Base-by-base conservation (phyloP, 2,888 invertebrate species). In the Athrips mouffetella region DNA sequence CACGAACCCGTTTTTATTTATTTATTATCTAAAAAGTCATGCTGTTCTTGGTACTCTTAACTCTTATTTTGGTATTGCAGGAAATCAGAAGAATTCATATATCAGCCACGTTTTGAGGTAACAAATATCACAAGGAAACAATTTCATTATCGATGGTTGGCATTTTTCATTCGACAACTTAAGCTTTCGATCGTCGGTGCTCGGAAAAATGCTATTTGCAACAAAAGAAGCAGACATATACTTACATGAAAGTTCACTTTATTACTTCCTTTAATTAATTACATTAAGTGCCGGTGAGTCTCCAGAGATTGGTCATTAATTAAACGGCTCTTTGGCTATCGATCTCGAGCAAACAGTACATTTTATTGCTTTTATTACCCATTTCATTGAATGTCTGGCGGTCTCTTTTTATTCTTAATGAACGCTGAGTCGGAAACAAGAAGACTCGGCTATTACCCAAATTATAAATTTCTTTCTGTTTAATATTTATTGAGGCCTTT, bases 251-350 rank as follows among this genome's bases (percentile, higher is more conserved):
- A 53, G 55, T 52, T 52, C 55, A 52, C 53, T 55, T 50, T 53
- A 52, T 50, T 51, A 47, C 50, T 47, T 47, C 23, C 73, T 76
- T 70, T 85, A 85, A 86, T 86, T 86, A 83, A 85, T 85, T 81
- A 81, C 77, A 77, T 72, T 74, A 79, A 85, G 85, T 83, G 82
- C 84, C 82, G 85, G 85, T 82, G 82, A 80, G 81, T 76, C 82
- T 75, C 79, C 61, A 62, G 82, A 79, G 84, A 84, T 82, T 76
- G 84, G 80, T 80, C 82, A 85, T 86, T 85, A 83, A 82, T 86
- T 85, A 83, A 76, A 73, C 73, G 77, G 70, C 70, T 78, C 80
- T 81, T 78, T 72, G 76, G 70, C 78, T 70, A 84, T 85, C 83
- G 84, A 82, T 85, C 82, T 76, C 64, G 66, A 53, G 70, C 76